Evolutionary conservation across 1,140 invertebrate species (phyloP).

Genomic region (Eubasilissa regina): DNA sequence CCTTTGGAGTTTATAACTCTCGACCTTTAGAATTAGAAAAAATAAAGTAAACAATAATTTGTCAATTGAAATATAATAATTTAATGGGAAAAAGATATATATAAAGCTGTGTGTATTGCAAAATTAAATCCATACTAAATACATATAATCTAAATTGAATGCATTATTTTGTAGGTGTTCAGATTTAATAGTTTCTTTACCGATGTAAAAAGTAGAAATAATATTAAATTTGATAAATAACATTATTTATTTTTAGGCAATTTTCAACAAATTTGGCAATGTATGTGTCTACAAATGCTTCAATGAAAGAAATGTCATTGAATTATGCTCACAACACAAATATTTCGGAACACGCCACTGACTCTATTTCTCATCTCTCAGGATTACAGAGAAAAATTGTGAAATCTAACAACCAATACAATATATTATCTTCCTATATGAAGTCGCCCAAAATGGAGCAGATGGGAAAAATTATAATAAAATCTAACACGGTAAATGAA

Average conservation of each 20-base stretch:
- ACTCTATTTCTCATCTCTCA: background rate
- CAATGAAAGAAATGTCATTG: slow-evolving; percentile 16
- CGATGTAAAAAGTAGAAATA: too few species aligned
- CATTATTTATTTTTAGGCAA: slow-evolving; percentile 30
- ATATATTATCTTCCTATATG: slow-evolving; percentile 11
- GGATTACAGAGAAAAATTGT: slow-evolving; percentile 39
- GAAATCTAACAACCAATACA: slow-evolving; percentile 40
- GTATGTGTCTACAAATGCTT: slow-evolving; percentile 23
- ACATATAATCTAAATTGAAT: too few species aligned
- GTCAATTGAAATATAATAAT: too few species aligned
- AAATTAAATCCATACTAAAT: too few species aligned
- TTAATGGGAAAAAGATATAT: too few species aligned
- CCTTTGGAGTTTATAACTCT: too few species aligned
- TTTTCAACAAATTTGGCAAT: slow-evolving; percentile 14
- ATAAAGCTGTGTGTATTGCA: too few species aligned
- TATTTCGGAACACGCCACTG: slow-evolving; percentile 11
- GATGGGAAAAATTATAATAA: slow-evolving; percentile 7
- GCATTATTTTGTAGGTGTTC: too few species aligned
- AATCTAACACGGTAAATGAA: slow-evolving; percentile 15
- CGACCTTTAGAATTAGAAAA: too few species aligned
- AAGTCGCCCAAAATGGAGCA: slow-evolving; percentile 6
- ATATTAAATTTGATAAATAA: too few species aligned
- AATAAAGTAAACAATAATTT: too few species aligned
- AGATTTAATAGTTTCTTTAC: too few species aligned
- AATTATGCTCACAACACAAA: slow-evolving; percentile 32